Evolutionary conservation across 2,113 vertebrate genomes (phyloP).

Genomic region (Dolichallabes microphthalmus): DNA sequence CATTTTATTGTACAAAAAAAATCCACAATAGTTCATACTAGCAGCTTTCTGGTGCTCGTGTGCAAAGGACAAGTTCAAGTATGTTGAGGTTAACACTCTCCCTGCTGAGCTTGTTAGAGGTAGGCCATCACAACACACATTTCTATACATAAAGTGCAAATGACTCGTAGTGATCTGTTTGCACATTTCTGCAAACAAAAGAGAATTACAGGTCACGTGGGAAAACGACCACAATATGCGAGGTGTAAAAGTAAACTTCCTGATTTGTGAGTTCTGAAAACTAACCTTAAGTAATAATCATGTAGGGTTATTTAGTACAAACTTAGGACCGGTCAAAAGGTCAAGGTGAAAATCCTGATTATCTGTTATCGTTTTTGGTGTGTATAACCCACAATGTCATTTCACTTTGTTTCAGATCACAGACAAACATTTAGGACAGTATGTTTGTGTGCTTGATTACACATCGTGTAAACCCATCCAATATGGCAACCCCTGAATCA

Average conservation of each 20-base stretch:
- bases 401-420: background rate
- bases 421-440: no score
- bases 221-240: background rate
- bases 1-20: conserved; percentile 63
- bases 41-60: conserved; percentile 60
- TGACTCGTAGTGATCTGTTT: background rate
- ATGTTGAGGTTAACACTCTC: conserved; percentile 53
- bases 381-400: background rate
- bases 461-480: background rate
- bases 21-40: conserved; percentile 59
- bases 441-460: background rate
- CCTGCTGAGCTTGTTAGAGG: conserved; percentile 57
- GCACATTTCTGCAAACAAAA: background rate
- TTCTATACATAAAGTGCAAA: conserved; percentile 14
- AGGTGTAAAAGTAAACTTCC: conserved; percentile 60
- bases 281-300: background rate
- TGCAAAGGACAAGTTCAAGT: conserved; percentile 66
- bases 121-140: conserved; percentile 52
- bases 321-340: background rate
- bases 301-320: background rate
- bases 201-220: background rate
- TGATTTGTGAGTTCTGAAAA: background rate
- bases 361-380: background rate
- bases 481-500: conserved; percentile 2
- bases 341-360: background rate